Conservation (phyloP, 2,113 vertebrate genomes). For the Peromyscus polionotus region DNA sequence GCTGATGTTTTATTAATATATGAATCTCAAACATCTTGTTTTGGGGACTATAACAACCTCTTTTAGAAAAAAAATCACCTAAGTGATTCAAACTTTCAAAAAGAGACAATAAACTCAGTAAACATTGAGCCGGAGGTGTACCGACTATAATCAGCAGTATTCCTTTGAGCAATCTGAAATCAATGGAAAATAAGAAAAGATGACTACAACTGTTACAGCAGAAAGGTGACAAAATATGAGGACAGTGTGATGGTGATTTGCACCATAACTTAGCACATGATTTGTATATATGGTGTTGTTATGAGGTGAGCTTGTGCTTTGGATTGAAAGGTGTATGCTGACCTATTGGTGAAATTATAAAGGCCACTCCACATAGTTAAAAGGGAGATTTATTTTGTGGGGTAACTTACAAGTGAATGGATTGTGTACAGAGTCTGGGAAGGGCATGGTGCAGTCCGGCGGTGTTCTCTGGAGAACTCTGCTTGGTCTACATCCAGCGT, state of each 20-base stretch:
- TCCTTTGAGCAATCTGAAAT: conserved; percentile 26
- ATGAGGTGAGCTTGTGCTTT: conserved; percentile 9
- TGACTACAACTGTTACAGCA: neutral
- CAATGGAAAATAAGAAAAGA: neutral
- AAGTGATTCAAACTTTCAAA: conserved; percentile 9
- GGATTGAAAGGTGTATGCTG: neutral
- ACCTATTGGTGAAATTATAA: too few relatives aligned
- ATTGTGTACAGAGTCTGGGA: too few relatives aligned
- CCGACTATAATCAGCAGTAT: neutral
- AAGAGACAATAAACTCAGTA: neutral
- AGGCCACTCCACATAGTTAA: too few relatives aligned
- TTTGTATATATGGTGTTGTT: neutral
- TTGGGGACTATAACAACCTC: neutral
- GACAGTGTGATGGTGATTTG: neutral
- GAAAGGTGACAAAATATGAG: neutral
- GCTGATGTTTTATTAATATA: conserved; percentile 44
- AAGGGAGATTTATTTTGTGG: too few relatives aligned
- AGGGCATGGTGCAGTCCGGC: too few relatives aligned
- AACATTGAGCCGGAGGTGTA: neutral
- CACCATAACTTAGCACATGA: neutral
- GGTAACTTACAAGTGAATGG: too few relatives aligned
- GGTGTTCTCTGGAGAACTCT: too few relatives aligned
- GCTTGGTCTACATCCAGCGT: too few relatives aligned
- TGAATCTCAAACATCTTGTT: neutral
- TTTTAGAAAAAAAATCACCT: neutral